phyloP scores from a whole-genome alignment of 1,140 invertebrate genomes.

The Orius insidiosus region DNA sequence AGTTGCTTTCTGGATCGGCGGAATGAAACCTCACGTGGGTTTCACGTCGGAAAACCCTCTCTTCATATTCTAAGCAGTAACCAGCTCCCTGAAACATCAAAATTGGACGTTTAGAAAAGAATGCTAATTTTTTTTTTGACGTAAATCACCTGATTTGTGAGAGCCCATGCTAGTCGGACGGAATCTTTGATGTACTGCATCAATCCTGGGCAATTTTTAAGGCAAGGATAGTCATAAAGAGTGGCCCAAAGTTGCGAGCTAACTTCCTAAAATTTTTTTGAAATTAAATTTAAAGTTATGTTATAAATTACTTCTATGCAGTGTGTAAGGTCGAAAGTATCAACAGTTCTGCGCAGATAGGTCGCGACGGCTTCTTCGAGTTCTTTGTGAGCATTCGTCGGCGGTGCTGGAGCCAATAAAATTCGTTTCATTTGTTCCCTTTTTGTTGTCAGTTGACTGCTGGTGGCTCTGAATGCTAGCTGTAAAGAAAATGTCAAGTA shows the following conservation, averaged over 20 bases:
- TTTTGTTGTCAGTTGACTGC: conserved; percentile 31
- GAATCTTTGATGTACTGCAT: conserved; percentile 42
- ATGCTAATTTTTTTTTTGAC: conserved; percentile 21
- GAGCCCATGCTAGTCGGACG: conserved; percentile 47
- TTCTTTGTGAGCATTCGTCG: conserved; percentile 23
- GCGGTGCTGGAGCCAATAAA: conserved; percentile 30
- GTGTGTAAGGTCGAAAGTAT: conserved; percentile 35
- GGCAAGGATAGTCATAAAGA: conserved; percentile 55
- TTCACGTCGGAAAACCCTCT: conserved; percentile 35
- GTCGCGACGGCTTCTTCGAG: conserved; percentile 31
- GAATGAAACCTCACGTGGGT: conserved; percentile 44
- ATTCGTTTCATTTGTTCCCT: conserved; percentile 31
- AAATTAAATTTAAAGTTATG: neutral
- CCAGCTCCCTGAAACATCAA: conserved; percentile 29
- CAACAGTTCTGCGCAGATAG: conserved; percentile 33
- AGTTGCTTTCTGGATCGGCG: conserved; percentile 35
- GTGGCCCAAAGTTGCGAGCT: conserved; percentile 46
- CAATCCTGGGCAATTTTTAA: conserved; percentile 41
- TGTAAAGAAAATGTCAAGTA: conserved; percentile 22
- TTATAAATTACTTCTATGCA: conserved; percentile 32
- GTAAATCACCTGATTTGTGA: conserved; percentile 36
- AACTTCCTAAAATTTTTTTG: conserved; percentile 33
- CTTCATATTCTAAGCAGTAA: conserved; percentile 37
- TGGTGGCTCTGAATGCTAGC: conserved; percentile 40
- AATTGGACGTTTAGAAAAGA: too few species aligned